Evolutionary conservation across 2,797 vertebrate genomes (phyloP).

Genomic region (Anas bernieri): DNA sequence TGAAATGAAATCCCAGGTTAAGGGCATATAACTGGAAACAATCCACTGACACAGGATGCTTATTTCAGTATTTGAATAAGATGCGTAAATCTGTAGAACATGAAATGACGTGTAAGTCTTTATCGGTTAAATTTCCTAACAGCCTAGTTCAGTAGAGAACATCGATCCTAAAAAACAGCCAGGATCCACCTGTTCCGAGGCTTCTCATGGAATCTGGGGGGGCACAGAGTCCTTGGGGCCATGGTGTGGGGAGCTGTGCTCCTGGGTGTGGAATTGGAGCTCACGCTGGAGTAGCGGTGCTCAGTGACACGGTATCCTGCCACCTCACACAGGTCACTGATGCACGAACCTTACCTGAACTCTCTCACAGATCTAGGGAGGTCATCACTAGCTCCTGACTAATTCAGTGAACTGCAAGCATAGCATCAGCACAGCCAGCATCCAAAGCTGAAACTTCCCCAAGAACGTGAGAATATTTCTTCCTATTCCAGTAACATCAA

Average conservation of each 20-base stretch:
- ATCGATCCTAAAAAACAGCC: background rate
- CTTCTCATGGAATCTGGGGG: background rate
- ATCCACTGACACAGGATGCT: background rate
- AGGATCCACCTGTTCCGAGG: background rate
- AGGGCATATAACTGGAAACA: background rate
- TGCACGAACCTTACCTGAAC: background rate
- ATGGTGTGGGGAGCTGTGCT: background rate
- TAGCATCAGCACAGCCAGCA: background rate
- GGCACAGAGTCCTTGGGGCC: background rate
- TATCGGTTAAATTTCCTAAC: background rate
- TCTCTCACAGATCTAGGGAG: background rate
- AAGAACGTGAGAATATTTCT: background rate
- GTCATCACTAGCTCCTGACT: background rate
- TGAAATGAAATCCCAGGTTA: background rate
- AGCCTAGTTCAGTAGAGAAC: background rate
- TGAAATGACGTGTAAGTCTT: background rate
- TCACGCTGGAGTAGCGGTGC: accelerated
- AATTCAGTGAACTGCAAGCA: conserved; percentile 44
- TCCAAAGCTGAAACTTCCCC: background rate
- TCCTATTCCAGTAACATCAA: background rate
- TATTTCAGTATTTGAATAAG: background rate
- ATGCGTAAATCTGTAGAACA: background rate
- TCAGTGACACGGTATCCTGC: background rate
- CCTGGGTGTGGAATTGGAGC: conserved; percentile 17
- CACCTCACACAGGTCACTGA: accelerated